Evolutionary conservation across 1,140 invertebrate species (phyloP).

Genomic region (Ceratitis capitata): DNA sequence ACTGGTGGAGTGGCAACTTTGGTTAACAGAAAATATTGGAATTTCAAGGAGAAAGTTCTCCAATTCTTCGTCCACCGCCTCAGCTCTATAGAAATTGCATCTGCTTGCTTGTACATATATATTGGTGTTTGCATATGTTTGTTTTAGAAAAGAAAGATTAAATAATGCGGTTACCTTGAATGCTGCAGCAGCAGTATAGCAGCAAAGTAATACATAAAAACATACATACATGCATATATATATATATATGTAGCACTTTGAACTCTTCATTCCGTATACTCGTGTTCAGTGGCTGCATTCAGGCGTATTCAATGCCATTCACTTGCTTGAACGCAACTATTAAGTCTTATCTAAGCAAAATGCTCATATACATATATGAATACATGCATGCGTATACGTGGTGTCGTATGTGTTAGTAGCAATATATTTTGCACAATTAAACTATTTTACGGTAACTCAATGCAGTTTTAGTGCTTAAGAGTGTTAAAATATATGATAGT

Average conservation of each 20-base stretch:
- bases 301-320: neutral
- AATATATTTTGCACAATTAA: slow-evolving; percentile 21
- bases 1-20: too few species aligned
- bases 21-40: too few species aligned
- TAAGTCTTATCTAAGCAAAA: neutral
- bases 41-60: neutral
- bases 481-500: neutral
- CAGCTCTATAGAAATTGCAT: too few species aligned
- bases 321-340: slow-evolving; percentile 6
- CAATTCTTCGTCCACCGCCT: neutral
- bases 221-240: too few species aligned
- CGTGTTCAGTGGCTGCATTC: slow-evolving; percentile 15
- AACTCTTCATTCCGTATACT: neutral
- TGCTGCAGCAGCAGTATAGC: neutral
- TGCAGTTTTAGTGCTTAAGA: neutral
- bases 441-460: slow-evolving; percentile 4
- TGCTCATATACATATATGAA: neutral
- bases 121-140: neutral
- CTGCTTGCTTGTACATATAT: neutral
- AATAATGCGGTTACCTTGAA: slow-evolving; percentile 34
- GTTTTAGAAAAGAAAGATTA: slow-evolving; percentile 37
- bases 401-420: neutral
- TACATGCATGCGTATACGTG: neutral
- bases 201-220: too few species aligned
- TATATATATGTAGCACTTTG: neutral